Evolutionary conservation across 2,888 invertebrate species (phyloP).

Genomic region (Rutpela maculata): DNA sequence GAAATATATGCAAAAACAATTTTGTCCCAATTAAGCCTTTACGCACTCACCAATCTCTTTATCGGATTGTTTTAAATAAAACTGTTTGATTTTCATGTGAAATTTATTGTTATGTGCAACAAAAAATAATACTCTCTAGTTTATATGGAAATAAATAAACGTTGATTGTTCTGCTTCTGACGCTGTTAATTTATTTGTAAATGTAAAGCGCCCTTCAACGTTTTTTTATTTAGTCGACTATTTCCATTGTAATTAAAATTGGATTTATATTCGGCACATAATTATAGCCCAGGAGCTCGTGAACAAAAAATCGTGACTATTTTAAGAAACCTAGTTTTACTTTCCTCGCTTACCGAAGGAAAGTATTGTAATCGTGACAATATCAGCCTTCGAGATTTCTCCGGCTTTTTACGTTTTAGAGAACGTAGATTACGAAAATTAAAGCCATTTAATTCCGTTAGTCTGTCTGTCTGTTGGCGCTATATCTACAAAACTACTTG

Average conservation of each 20-base stretch:
- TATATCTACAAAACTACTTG: too few species aligned
- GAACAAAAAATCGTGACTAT: too few species aligned
- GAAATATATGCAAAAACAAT: conserved; percentile 7
- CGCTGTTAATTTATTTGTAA: conserved; percentile 9
- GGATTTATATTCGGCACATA: not conserved
- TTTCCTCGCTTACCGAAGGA: too few species aligned
- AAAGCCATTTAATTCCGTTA: too few species aligned
- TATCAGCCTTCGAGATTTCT: too few species aligned
- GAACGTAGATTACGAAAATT: too few species aligned
- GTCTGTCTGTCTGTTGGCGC: too few species aligned
- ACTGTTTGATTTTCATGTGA: conserved; percentile 6
- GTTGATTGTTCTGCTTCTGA: conserved; percentile 6
- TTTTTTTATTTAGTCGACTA: conserved; percentile 19
- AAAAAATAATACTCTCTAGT: not conserved
- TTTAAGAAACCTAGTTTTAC: too few species aligned
- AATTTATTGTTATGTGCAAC: not conserved
- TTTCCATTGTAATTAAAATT: conserved; percentile 13
- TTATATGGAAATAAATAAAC: conserved; percentile 16
- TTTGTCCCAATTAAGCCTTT: not conserved
- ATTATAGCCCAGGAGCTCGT: too few species aligned
- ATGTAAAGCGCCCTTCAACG: conserved; percentile 9
- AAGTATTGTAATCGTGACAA: too few species aligned
- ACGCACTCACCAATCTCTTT: not conserved
- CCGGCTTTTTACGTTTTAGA: too few species aligned
- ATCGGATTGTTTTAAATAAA: not conserved